Evolutionary conservation across 1,140 invertebrate genomes (phyloP), one percentile per base, ranked within the genome.

Genomic region (Drosophila grimshawi): DNA sequence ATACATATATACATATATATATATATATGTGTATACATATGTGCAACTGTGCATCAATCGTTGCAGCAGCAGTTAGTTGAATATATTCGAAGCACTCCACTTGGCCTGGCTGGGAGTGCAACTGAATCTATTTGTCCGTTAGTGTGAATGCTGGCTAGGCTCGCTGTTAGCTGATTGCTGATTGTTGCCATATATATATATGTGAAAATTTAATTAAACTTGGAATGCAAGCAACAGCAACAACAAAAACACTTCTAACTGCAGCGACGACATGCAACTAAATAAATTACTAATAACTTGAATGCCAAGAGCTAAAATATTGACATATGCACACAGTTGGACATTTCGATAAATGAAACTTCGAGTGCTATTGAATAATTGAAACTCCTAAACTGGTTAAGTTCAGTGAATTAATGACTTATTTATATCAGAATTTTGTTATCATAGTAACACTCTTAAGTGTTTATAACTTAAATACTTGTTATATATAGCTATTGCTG

Each of bases 121-220:
- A 68, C 73, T 61, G 67, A 76, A 80, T 81, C 75, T 70, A 62
- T 75, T 70, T 80, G 64, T 80, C 77, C 77, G 57, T 69, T 63
- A 52, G 19, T 73, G 19, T 49, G 48, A 45, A 52, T 67, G 51
- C 41, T 48, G 39, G 8, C 39, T 41, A 41, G 39, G 39, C 55
- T 33, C 46, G 39, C 52, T n/a, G 10, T 7, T 41, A 19, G 11
- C 32, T 39, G 56, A 52, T 49, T 43, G 69, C 32, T 35, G 53
- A 72, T 53, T 46, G 75, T 39, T 63, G 56, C 53, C 46, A 48
- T 70, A 64, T 80, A 75, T 67, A 32, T 32, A n/a, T 68, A 56
- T 62, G 52, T 67, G 19, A 76, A 77, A 81, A 73, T 81, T 81
- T 81, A 81, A 81, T 81, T 81, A 81, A 81, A 81, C 73, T 68